Percentiles rank a stretch among this genome's conserved stretches.
These are phyloP conservation scores for Meganola albula DNA, from an alignment of 2,888 invertebrate species.

Conservation along the genomic window DNA sequence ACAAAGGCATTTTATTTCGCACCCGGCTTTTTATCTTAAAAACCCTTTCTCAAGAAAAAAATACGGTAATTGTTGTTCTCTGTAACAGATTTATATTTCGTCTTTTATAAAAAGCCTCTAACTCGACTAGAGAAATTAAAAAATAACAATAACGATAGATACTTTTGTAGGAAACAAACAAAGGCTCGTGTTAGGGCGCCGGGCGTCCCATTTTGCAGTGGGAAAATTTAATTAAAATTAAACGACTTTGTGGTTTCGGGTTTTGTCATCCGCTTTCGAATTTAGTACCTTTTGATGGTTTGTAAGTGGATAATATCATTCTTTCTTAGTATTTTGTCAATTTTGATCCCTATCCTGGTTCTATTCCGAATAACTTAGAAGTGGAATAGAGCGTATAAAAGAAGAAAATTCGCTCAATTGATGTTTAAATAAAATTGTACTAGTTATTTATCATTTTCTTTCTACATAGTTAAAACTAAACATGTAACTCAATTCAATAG, in stretches of 20 bases:
- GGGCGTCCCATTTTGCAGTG: conserved; percentile 31
- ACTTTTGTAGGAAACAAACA: conserved; percentile 31
- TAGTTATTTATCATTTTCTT: too few species aligned
- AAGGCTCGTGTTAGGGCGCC: conserved; percentile 35
- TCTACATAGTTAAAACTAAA: too few species aligned
- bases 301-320: conserved; percentile 8
- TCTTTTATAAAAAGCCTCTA: conserved; percentile 28
- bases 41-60: conserved; percentile 30
- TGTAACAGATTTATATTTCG: conserved; percentile 29
- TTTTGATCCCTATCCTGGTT: conserved; percentile 2
- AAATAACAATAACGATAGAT: conserved; percentile 36
- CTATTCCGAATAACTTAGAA: too few species aligned
- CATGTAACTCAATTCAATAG: too few species aligned
- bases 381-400: too few species aligned
- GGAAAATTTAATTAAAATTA: conserved; percentile 39
- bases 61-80: conserved; percentile 31
- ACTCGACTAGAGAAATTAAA: conserved; percentile 34
- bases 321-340: conserved; percentile 9
- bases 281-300: conserved; percentile 20
- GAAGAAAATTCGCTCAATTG: too few species aligned
- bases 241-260: conserved; percentile 29
- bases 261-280: conserved; percentile 28
- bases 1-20: conserved; percentile 21
- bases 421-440: too few species aligned
- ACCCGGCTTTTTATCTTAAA: conserved; percentile 18